Evolutionary conservation across 2,888 invertebrate genomes (phyloP).

Genomic region (Cataglyphis albicans): DNA sequence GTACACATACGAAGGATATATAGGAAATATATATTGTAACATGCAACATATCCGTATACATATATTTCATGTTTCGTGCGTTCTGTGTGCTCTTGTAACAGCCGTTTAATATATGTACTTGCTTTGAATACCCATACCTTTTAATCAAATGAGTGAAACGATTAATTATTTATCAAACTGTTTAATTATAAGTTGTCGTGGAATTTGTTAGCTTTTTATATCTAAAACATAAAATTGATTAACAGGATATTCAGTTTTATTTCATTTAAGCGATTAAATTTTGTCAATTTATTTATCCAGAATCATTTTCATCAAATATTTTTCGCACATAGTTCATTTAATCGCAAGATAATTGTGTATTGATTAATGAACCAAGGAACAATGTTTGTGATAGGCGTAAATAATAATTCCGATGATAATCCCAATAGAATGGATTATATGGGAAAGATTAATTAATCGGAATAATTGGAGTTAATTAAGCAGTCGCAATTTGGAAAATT

Average conservation of each 20-base stretch:
- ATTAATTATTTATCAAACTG: not conserved
- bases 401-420: not conserved
- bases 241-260: not conserved
- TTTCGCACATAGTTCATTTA: not conserved
- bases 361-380: not conserved
- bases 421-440: not conserved
- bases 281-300: not conserved
- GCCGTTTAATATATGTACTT: not conserved
- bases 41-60: not conserved
- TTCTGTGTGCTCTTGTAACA: not conserved
- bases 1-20: not conserved
- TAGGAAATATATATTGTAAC: constrained; percentile 2
- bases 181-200: not conserved
- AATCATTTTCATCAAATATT: not conserved
- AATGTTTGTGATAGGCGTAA: not conserved
- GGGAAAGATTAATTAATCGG: not conserved
- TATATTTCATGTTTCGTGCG: not conserved
- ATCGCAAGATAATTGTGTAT: not conserved
- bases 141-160: not conserved
- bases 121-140: not conserved
- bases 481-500: not conserved
- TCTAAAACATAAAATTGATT: not conserved
- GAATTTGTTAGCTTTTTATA: not conserved
- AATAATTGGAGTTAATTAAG: not conserved
- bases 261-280: not conserved